Base-by-base conservation (phyloP, 2,797 vertebrate species). In the Dallia pectoralis region DNA sequence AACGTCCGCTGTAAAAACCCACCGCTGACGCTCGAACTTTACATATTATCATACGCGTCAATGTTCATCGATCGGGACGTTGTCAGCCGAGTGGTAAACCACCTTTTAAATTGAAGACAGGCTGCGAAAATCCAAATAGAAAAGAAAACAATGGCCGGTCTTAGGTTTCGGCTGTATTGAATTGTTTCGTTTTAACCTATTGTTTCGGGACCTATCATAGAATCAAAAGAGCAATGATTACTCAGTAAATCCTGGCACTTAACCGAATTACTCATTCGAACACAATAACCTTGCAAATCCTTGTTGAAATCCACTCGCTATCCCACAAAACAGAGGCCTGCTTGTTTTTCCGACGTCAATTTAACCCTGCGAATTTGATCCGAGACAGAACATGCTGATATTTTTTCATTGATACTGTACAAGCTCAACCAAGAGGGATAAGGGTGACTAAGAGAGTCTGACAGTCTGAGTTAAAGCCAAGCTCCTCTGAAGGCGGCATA, bases 401-500 rank as follows among this genome's bases (percentile, higher is more conserved):
- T 33, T 53, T 18, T 47, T 74, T 32, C 49, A 71, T 33, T 64
- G 66, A 64, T 69, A 44, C 40, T 32, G 56, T 65, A 56, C 75
- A 70, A 79, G 59, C 73, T 82, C 71, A 74, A 33, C 56, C 68
- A 79, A 56, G 80, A 29, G 68, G 70, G 71, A 81, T 77, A 74
- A 83, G 64, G 69, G 25, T 81, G 53, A 56, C 53, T 56, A 56
- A 8, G 19, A 22, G 53, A 56, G 53, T 9, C 88, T 90, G 83
- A 70, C 85, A 85, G 85, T n/a, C 77, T 83, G 81, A 87, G 81
- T 92, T 88, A 84, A 86, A 86, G 80, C 82, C 73, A 81, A 79
- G 73, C 89, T 93, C 82, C 87, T 91, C 77, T 80, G 82, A 89
- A 89, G 83, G 81, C 85, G 92, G 87, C 89, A 84, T 87, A 90